phyloP scores from a whole-genome alignment of 2,113 vertebrate genomes.

The Nothobranchius furzeri region DNA sequence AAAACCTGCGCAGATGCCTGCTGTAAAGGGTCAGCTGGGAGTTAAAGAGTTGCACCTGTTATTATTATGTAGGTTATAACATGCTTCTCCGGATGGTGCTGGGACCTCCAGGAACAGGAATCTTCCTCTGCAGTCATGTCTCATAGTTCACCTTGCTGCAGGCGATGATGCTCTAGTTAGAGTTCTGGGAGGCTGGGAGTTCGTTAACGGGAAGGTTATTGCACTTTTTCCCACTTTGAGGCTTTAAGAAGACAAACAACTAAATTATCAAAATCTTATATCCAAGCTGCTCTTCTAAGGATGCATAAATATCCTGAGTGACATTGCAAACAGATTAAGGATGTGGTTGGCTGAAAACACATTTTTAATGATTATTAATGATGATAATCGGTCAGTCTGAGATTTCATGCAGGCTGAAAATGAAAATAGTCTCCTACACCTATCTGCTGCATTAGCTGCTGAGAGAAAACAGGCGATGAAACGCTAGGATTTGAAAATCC shows the following conservation, averaged over 20 bases:
- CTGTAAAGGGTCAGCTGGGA: constrained; percentile 5
- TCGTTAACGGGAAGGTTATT: constrained; percentile 43
- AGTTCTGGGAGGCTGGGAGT: constrained; percentile 47
- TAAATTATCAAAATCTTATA: background rate
- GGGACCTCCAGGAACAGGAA: constrained; percentile 42
- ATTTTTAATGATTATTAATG: too few relatives aligned
- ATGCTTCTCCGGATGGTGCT: constrained; percentile 25
- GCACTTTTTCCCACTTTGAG: constrained; percentile 24
- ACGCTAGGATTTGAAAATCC: too few relatives aligned
- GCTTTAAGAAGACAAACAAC: background rate
- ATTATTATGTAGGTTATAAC: constrained; percentile 18
- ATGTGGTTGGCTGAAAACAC: too few relatives aligned
- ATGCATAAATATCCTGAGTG: background rate
- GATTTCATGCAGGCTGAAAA: too few relatives aligned
- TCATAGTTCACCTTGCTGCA: constrained; percentile 40
- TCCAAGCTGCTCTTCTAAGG: background rate
- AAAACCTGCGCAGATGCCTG: background rate
- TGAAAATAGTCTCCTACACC: too few relatives aligned
- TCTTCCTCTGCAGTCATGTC: constrained; percentile 25
- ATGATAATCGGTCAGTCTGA: too few relatives aligned
- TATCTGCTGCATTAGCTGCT: too few relatives aligned
- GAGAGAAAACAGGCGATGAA: too few relatives aligned
- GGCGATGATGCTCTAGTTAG: constrained; percentile 43
- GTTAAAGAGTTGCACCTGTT: constrained; percentile 8
- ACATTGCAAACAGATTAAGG: too few relatives aligned